phyloP scores from a whole-genome alignment of 1,140 invertebrate species.

The Drosophila prosaltans region DNA sequence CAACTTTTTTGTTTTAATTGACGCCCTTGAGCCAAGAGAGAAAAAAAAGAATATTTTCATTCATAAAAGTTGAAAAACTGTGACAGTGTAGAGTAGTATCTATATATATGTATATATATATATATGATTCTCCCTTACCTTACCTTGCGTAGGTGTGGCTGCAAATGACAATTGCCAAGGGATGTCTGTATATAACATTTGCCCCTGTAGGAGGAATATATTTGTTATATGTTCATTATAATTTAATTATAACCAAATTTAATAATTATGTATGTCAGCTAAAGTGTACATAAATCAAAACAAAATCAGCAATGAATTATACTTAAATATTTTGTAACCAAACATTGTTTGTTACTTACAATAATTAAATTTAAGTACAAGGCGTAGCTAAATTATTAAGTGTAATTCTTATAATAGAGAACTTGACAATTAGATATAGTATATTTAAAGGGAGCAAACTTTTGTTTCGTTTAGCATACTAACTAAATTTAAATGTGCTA shows the following conservation, averaged over 20 bases:
- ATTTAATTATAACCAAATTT: neutral
- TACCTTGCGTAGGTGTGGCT: conserved; percentile 24
- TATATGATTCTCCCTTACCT: neutral
- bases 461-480: too few species aligned
- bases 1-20: conserved; percentile 24
- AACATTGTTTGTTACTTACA: too few species aligned
- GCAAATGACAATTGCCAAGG: conserved; percentile 9
- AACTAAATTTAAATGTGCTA: too few species aligned
- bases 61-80: conserved; percentile 49
- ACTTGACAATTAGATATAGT: too few species aligned
- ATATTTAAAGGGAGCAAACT: too few species aligned
- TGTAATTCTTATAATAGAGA: neutral
- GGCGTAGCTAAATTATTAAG: too few species aligned
- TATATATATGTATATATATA: too few species aligned
- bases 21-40: conserved; percentile 36
- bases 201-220: neutral
- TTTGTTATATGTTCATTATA: neutral
- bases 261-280: neutral
- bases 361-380: too few species aligned
- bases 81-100: neutral
- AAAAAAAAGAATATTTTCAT: conserved; percentile 36
- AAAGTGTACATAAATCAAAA: too few species aligned
- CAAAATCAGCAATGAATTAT: too few species aligned
- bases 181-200: neutral
- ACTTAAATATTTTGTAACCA: too few species aligned